phyloP scores from a whole-genome alignment of 2,888 invertebrate genomes.

The Steinernema hermaphroditum region DNA sequence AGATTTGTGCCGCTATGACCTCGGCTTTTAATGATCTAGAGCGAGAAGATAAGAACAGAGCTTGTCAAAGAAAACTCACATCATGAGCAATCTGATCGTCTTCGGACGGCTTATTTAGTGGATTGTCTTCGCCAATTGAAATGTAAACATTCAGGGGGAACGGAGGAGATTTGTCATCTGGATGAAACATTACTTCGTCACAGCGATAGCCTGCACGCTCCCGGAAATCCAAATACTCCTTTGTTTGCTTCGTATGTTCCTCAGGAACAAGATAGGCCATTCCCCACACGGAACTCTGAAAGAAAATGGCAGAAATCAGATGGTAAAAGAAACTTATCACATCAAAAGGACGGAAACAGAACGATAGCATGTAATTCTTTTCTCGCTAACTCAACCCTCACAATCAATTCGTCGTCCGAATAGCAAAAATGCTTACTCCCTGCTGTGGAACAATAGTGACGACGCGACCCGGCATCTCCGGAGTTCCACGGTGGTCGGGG shows the following conservation, averaged over 20 bases:
- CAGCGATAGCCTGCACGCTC: slow-evolving; percentile 85
- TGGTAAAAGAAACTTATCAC: no score
- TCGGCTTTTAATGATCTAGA: slow-evolving; percentile 74
- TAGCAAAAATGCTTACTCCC: slow-evolving; percentile 35
- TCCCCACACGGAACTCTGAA: slow-evolving; percentile 80
- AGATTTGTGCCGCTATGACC: slow-evolving; percentile 88
- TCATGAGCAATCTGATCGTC: slow-evolving; percentile 76
- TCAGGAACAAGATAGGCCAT: slow-evolving; percentile 83
- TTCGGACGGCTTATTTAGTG: slow-evolving; percentile 74
- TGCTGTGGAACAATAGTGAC: slow-evolving; percentile 54
- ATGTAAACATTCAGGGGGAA: slow-evolving; percentile 77
- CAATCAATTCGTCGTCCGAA: no score
- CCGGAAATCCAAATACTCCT: slow-evolving; percentile 81
- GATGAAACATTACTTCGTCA: slow-evolving; percentile 75
- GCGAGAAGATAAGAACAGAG: background rate
- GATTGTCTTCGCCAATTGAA: slow-evolving; percentile 73
- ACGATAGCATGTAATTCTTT: no score
- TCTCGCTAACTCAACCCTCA: no score
- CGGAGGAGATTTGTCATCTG: slow-evolving; percentile 67
- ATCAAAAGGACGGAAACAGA: no score
- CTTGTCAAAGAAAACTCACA: no score
- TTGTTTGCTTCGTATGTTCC: slow-evolving; percentile 74
- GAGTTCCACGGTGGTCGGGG: slow-evolving; percentile 87
- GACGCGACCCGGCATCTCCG: slow-evolving; percentile 71
- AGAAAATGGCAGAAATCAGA: no score